Evolutionary conservation across 2,797 vertebrate species (phyloP), one percentile per base, ranked within the genome.

Genomic region (Characodon lateralis): DNA sequence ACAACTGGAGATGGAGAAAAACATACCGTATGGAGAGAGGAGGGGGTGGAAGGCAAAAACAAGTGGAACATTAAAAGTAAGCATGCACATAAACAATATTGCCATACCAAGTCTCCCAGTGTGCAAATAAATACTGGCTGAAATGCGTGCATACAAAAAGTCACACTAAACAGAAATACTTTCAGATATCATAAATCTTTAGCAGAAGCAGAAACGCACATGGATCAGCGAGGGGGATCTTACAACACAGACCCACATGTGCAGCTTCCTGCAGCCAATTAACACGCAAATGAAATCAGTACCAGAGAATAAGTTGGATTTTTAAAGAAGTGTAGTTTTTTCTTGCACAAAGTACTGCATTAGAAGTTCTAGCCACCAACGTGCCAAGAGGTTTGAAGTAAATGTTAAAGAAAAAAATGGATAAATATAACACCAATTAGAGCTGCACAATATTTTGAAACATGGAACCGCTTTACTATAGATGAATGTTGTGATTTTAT

Each of bases 161-260:
- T 39, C 26, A 72, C 76, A 72, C 2, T 43, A 68, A 73, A 70
- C 56, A 43, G 78, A 77, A 84, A 81, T 55, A 79, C 78, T 35
- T 72, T 74, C 46, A 53, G 72, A 63, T 22, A 75, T 85, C 74
- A 61, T 81, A 76, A 88, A 83, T 80, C 78, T 68, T 31, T 80
- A 43, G 48, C 28, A 43, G 53, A 74, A 80, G 85, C 50, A 77
- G 48, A 86, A 78, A 89, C 81, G 87, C 50, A 56, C 76, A 80
- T 7, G 68, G 61, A 81, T 81, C 72, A 80, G 56, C 2, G 22
- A 55, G 22, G 6, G 53, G 63, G 35, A 41, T 66, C 63, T 39
- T 41, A 24, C 9, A 66, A 10, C 35, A 65, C 14, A n/a, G 39
- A 43, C 16, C 61, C 31, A 35, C 6, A 65, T 8, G 31, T 22